Base-by-base conservation (phyloP, 2,888 invertebrate species). In the Hymenopus coronatus region DNA sequence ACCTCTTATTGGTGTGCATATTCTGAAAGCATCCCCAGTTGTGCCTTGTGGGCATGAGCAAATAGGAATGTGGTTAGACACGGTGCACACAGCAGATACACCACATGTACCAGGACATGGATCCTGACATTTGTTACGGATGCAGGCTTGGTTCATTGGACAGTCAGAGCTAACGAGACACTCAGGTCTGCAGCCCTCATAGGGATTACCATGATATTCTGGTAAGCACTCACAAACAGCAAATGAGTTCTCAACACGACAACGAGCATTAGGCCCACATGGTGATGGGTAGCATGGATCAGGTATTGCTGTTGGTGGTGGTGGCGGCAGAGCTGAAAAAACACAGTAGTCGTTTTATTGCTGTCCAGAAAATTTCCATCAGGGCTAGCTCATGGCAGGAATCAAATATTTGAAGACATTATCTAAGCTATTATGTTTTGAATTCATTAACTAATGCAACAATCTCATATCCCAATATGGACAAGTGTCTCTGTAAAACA, bases 231-330 rank as follows among this genome's bases (percentile, higher is more conserved):
- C 93, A 90, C 95, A 95, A 2, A 93, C 92, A 88, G 93, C 91
- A 89, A 91, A 91, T 70, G 91, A 92, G 87, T 91, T 91, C 82
- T 90, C 91, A 89, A 90, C 91, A 82, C 91, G 91, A 89, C 93
- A 93, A 40, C 91, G 91, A 46, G 90, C 90, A 85, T 97, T 97
- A 0, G 96, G 96, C 87, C 97, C 97, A 92, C 97, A 97, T 0
- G 97, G 97, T 88, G 95, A 94, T 9, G 91, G 91, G 70, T 89
- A 27, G 87, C 91, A 91, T 28, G 91, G 91, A 85, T 91, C 90
- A 14, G 90, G 70, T 84, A 40, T 54, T 40, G 88, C 70, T 27
- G 89, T 89, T 28, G 89, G 91, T 83, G 90, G 70, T 82, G 87
- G 15, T 2, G 86, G 86, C 15, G 86, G 83, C 83, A 83, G 83